A percentile compares a stretch with the other conserved stretches of the same genome.
phyloP scores from a whole-genome alignment of 2,797 vertebrate genomes.

The Lithobates pipiens region DNA sequence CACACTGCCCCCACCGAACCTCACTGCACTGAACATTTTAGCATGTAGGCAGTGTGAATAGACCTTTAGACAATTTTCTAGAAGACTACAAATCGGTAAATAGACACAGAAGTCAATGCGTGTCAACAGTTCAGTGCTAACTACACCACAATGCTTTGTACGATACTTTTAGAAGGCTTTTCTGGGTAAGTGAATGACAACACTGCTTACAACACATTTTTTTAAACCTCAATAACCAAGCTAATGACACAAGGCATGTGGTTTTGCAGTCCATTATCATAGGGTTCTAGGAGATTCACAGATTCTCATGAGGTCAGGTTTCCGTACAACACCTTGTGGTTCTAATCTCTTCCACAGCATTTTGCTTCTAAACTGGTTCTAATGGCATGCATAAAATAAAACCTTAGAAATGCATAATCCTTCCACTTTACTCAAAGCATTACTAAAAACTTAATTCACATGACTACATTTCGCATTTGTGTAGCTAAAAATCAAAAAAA shows the following conservation, averaged over 20 bases:
- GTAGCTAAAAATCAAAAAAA: too few relatives aligned
- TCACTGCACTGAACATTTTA: too few relatives aligned
- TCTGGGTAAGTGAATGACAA: background rate
- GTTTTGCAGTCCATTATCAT: constrained; percentile 17
- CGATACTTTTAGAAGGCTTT: too few relatives aligned
- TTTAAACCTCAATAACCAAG: constrained; percentile 12
- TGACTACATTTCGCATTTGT: too few relatives aligned
- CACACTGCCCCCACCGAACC: too few relatives aligned
- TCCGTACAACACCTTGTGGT: background rate
- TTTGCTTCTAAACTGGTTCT: background rate
- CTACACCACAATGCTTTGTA: too few relatives aligned
- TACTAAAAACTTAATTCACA: too few relatives aligned
- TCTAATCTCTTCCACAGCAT: background rate
- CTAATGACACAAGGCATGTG: background rate
- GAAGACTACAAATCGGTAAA: too few relatives aligned
- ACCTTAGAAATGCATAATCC: background rate
- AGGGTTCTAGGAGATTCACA: background rate
- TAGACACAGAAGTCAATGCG: too few relatives aligned
- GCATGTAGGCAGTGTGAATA: too few relatives aligned
- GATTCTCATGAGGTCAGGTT: background rate
- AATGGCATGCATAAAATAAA: background rate
- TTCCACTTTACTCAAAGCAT: background rate
- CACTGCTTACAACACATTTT: background rate
- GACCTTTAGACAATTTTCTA: too few relatives aligned
- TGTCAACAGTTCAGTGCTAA: too few relatives aligned